Base-by-base conservation (phyloP, 2,797 vertebrate genomes). In the Phoebastria nigripes region DNA sequence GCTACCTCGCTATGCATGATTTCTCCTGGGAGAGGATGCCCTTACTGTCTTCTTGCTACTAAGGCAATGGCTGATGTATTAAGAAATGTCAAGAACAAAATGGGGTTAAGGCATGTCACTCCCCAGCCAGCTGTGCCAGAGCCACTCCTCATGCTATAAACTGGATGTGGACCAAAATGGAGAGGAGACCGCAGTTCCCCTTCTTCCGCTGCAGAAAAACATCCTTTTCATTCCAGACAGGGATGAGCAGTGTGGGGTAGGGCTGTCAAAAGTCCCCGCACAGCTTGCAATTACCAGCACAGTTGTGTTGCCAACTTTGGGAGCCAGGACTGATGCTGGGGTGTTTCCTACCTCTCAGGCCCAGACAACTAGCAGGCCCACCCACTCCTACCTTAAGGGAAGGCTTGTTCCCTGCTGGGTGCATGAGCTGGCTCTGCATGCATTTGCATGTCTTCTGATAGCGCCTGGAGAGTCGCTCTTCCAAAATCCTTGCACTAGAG, bases 371-470 rank as follows among this genome's bases (percentile, higher is more conserved):
- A 73, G 70, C 72, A 58, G 82, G 84, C 71, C 63, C 90, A 95
- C 96, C 95, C 94, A 95, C 90, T 90, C 83, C 59, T 87, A 84
- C 88, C 94, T 97, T 4, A 35, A 90, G 96, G 90, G 92, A 93
- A 87, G 47, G 81, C 78, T 95, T 94, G 88, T 87, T 96, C 86
- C 84, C 83, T 77, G 65, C 78, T 59, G 35, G 69, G 33, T n/a
- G 52, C 63, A 87, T 95, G 92, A 96, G 96, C 86, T 96, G 95
- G 92, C 90, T 93, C 78, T 90, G 14, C 94, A 9, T 81, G 94
- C 90, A 56, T 96, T 96, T 96, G 94, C 96, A 90, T 82, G 96
- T 89, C 88, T 93, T 84, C 86, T 76, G 83, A 93, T 90, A 96
- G 92, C 31, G 4, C 59, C 46, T 1, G 0, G 39, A 71, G 77